Evolutionary conservation across 2,888 invertebrate genomes (phyloP).

Genomic region (Eupeodes luniger): DNA sequence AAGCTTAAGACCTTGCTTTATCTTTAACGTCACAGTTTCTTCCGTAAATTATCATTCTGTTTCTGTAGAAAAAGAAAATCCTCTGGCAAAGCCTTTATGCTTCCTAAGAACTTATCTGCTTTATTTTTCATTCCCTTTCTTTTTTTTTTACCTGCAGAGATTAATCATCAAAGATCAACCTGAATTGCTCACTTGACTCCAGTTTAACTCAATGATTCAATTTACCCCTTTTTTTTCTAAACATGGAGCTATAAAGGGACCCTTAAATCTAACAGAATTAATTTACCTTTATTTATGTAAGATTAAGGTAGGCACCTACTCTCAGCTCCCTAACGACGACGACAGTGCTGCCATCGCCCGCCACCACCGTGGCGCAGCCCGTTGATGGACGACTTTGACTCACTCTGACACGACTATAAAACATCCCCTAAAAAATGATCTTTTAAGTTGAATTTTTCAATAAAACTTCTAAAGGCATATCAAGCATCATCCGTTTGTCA

Average conservation of each 20-base stretch:
- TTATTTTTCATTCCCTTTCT: neutral
- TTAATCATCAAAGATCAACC: conserved; percentile 40
- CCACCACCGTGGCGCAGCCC: no score
- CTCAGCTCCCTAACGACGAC: neutral
- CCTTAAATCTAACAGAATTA: conserved; percentile 11
- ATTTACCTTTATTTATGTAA: neutral
- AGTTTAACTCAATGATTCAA: conserved; percentile 17
- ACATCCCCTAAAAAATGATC: conserved; percentile 30
- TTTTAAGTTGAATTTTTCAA: conserved; percentile 64
- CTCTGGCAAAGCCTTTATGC: no score
- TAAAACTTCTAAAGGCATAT: conserved; percentile 45
- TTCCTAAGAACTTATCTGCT: neutral
- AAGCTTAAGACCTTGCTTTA: no score
- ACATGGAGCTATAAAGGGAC: neutral
- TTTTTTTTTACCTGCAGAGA: neutral
- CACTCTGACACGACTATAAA: conserved; percentile 15
- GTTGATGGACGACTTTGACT: no score
- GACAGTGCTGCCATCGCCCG: no score
- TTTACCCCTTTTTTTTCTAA: conserved; percentile 7
- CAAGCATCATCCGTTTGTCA: conserved; percentile 64
- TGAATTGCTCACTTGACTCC: conserved; percentile 24
- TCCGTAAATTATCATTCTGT: neutral
- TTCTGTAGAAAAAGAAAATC: no score
- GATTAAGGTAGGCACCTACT: no score
- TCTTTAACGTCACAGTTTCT: neutral